Base-by-base conservation (phyloP, 2,888 invertebrate genomes). In the Cheilosia variabilis region DNA sequence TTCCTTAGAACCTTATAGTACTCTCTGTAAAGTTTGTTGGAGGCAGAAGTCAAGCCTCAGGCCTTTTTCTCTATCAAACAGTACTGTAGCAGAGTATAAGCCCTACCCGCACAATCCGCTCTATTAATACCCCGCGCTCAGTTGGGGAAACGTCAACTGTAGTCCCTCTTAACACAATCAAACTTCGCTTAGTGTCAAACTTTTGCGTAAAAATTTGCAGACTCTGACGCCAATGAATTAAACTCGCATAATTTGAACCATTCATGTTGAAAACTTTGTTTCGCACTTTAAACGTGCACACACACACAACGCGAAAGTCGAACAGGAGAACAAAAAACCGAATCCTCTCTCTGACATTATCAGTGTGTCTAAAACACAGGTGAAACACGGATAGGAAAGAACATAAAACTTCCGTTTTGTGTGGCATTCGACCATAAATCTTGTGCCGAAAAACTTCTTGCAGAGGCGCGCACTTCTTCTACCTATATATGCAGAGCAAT, bases 371-470 rank as follows among this genome's bases (percentile, higher is more conserved):
- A 77, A 72, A 86, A 86, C 86, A 86, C 86, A 86, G 86, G 86
- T 86, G 86, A 81, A 86, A 81, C 81, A 86, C 81, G 86, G 80
- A 81, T 81, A 86, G 81, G 76, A 77, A 71, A 81, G 86, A 86
- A 86, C 86, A 81, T 81, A 86, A 86, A 86, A 86, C 81, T 86
- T 86, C 86, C 86, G 86, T 86, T 86, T 86, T 86, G 86, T 81
- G 81, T 77, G 86, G 76, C 81, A 86, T 81, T 86, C 81, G 77
- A 65, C 81, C 76, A 86, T 86, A 86, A 86, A 86, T 86, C 86
- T 86, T 80, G 53, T 72, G 45, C 53, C 75, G 63, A 75, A 80
- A 52, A 84, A 55, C 69, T 80, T 80, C 83, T 84, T 71, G 65
- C 80, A 79, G 83, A 79, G 73, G 69, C 55, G n/a, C 43, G 37